Conservation (phyloP, 2,888 invertebrate species). For the Nipponacmea schrenckii region DNA sequence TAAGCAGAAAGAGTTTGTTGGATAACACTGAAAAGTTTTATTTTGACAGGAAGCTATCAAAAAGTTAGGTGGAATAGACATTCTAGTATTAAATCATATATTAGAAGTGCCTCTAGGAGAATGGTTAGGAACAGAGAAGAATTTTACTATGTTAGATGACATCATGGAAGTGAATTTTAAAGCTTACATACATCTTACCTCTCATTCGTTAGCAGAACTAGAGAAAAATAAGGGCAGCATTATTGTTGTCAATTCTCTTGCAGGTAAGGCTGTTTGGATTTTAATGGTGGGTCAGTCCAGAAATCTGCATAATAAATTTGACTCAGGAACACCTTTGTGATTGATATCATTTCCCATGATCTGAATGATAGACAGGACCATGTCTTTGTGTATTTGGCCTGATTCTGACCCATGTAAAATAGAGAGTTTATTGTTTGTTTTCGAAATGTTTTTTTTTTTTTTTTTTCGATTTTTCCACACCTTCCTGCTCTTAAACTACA, state of each 20-base stretch:
- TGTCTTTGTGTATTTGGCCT: too few relatives aligned
- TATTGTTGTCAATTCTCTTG: constrained; percentile 59
- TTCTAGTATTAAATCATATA: constrained; percentile 64
- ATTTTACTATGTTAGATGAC: constrained; percentile 48
- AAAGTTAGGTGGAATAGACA: constrained; percentile 59
- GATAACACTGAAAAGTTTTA: background rate
- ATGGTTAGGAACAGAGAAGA: constrained; percentile 52
- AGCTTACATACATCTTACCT: constrained; percentile 62
- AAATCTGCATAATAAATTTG: too few relatives aligned
- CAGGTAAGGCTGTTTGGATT: constrained; percentile 46
- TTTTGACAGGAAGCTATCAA: constrained; percentile 46
- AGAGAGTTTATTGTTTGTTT: too few relatives aligned
- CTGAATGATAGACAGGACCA: too few relatives aligned
- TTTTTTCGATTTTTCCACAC: too few relatives aligned
- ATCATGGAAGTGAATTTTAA: constrained; percentile 60
- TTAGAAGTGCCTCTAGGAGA: constrained; percentile 45
- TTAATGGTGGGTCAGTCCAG: too few relatives aligned
- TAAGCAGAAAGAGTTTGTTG: too few relatives aligned
- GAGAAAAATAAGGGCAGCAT: constrained; percentile 54
- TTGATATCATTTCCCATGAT: too few relatives aligned
- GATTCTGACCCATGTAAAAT: too few relatives aligned
- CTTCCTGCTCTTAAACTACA: too few relatives aligned
- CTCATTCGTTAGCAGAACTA: constrained; percentile 55
- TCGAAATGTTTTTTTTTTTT: too few relatives aligned
- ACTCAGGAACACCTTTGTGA: too few relatives aligned